These are phyloP conservation scores for Neostethus bicornis DNA, from an alignment of 2,797 vertebrate species.

Conservation along the genomic window DNA sequence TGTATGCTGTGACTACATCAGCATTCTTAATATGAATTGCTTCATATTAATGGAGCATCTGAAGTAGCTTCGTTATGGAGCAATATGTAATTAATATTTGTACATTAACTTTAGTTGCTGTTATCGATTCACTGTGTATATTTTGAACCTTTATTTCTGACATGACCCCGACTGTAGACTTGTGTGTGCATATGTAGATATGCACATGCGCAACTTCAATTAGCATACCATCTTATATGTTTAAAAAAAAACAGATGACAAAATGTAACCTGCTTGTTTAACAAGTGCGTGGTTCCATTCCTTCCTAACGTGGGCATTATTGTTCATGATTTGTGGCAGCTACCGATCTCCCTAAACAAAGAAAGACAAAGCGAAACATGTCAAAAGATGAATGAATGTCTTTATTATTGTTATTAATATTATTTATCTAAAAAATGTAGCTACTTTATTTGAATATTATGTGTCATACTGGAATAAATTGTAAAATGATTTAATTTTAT, in stretches of 20 bases:
- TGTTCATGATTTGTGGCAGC: conserved; percentile 92
- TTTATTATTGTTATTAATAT: conserved; percentile 85
- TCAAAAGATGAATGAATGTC: conserved; percentile 92
- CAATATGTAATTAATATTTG: conserved; percentile 85
- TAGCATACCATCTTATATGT: conserved; percentile 74
- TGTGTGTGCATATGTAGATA: conserved; percentile 76
- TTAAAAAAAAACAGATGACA: conserved; percentile 56
- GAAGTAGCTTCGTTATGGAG: conserved; percentile 98
- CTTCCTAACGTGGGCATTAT: conserved; percentile 88
- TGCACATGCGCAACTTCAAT: conserved; percentile 76
- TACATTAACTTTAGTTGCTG: conserved; percentile 76
- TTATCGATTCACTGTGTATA: conserved; percentile 82
- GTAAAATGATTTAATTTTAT: conserved; percentile 99
- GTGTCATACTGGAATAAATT: conserved; percentile 99
- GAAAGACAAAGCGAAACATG: conserved; percentile 89
- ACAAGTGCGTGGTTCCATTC: conserved; percentile 82
- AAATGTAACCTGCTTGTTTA: conserved; percentile 70
- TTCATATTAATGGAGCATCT: conserved; percentile 96
- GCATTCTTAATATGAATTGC: conserved; percentile 81
- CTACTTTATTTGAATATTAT: conserved; percentile 88
- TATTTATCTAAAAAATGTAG: conserved; percentile 97
- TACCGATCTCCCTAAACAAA: conserved; percentile 82
- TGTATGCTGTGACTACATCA: conserved; percentile 87
- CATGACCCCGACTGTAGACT: conserved; percentile 80
- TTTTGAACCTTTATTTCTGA: conserved; percentile 78